These are phyloP conservation scores for Phyto melanocephala DNA, from an alignment of 2,888 invertebrate genomes.

Conservation along the genomic window DNA sequence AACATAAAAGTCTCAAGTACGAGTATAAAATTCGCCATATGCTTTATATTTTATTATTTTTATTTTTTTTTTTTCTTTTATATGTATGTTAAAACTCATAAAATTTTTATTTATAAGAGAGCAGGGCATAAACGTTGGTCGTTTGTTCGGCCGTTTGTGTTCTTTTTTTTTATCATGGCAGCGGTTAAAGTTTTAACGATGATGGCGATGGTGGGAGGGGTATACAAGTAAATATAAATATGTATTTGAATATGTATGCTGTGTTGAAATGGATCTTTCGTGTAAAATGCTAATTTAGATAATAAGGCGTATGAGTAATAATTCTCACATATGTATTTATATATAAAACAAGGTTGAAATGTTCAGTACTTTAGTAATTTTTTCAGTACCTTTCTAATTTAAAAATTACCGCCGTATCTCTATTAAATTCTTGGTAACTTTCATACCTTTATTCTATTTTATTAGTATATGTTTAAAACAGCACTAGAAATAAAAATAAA, in stretches of 20 bases:
- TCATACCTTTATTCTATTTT: too few species aligned
- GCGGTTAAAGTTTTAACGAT: not conserved
- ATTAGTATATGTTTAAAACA: too few species aligned
- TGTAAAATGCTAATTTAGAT: slow-evolving; percentile 43
- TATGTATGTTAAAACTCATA: slow-evolving; percentile 18
- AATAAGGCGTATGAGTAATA: slow-evolving; percentile 49
- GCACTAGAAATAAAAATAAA: too few species aligned
- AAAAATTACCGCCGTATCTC: too few species aligned
- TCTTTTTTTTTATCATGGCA: not conserved
- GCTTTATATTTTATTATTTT: slow-evolving; percentile 30
- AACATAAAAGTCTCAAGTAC: slow-evolving; percentile 44
- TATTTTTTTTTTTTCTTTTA: not conserved
- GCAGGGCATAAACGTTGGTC: not conserved
- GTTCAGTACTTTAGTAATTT: too few species aligned
- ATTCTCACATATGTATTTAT: slow-evolving; percentile 27
- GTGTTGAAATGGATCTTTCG: not conserved
- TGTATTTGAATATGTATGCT: not conserved
- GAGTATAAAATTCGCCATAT: slow-evolving; percentile 13
- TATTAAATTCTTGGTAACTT: too few species aligned
- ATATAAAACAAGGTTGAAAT: too few species aligned
- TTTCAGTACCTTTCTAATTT: too few species aligned
- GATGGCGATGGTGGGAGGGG: not conserved
- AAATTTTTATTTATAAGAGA: slow-evolving; percentile 38
- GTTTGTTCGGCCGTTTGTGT: slow-evolving; percentile 3
- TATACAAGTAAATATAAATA: not conserved